These are phyloP conservation scores for Hymenochirus boettgeri DNA, from an alignment of 2,113 vertebrate species.

Conservation along the genomic window DNA sequence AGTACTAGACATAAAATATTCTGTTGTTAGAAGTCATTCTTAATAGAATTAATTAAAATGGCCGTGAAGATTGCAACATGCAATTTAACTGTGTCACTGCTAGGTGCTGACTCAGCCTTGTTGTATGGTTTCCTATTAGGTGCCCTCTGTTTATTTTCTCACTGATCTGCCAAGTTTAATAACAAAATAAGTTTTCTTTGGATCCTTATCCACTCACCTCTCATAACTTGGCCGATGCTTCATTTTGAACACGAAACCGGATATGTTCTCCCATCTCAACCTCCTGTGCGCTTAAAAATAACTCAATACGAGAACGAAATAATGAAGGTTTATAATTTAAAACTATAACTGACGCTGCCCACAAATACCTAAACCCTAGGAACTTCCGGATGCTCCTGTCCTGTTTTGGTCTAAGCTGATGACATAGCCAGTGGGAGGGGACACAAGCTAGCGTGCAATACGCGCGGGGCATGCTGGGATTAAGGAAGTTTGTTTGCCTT, in stretches of 20 bases:
- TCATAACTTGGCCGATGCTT: conserved; percentile 69
- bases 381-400: conserved; percentile 19
- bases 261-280: conserved; percentile 8
- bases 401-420: background rate
- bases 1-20: no score
- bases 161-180: background rate
- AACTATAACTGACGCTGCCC: no score
- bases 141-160: background rate
- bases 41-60: no score
- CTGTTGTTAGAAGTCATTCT: no score
- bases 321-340: no score
- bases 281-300: background rate
- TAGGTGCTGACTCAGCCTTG: no score
- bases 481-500: background rate
- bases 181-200: no score
- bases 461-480: background rate
- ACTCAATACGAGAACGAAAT: no score
- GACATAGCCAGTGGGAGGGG: conserved; percentile 17
- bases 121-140: no score
- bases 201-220: conserved; percentile 61
- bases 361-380: no score
- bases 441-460: background rate
- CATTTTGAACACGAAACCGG: conserved; percentile 52
- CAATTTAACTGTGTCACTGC: no score
- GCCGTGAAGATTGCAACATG: no score